Conservation (phyloP, 2,888 invertebrate genomes). For the Adelognathus sp. region DNA sequence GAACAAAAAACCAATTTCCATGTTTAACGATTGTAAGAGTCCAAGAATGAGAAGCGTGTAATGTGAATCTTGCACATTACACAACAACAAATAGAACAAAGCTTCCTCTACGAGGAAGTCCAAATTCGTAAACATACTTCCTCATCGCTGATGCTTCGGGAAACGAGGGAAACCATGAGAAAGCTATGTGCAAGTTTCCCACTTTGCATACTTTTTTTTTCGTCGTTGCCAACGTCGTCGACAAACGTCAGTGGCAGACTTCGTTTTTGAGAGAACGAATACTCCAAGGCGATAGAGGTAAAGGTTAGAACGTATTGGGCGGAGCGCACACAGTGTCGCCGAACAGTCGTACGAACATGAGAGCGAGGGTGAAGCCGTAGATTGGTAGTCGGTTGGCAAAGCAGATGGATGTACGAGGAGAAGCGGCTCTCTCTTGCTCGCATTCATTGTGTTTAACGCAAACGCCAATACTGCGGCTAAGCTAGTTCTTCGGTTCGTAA, state of each 20-base stretch:
- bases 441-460: constrained; percentile 56
- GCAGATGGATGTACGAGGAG: constrained; percentile 63
- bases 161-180: no score
- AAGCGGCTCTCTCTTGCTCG: constrained; percentile 29
- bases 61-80: no score
- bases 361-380: constrained; percentile 69
- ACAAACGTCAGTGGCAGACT: no score
- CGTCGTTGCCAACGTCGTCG: not conserved
- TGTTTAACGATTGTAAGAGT: no score
- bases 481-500: constrained; percentile 19
- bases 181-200: no score
- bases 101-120: no score
- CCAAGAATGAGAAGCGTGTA: no score
- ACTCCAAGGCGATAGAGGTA: not conserved
- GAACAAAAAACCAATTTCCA: no score
- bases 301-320: constrained; percentile 2
- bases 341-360: not conserved
- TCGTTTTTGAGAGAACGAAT: not conserved
- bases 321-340: not conserved
- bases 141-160: no score
- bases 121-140: no score
- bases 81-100: no score
- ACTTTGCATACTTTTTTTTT: not conserved
- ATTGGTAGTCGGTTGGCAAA: constrained; percentile 66
- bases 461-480: constrained; percentile 28